Evolutionary conservation across 2,113 vertebrate genomes (phyloP).

Genomic region (Atlantisia rogersi): DNA sequence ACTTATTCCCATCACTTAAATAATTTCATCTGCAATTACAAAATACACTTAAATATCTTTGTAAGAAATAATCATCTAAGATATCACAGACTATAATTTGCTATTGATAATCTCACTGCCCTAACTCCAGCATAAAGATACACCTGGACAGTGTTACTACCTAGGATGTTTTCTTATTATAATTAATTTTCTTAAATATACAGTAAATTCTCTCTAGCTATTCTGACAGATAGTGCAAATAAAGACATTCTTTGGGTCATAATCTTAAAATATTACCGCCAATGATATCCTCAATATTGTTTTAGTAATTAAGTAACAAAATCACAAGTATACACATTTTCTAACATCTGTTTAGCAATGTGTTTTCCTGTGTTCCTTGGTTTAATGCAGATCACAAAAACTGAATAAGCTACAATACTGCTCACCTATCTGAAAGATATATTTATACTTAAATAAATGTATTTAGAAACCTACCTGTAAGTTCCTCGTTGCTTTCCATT

Average conservation of each 20-base stretch:
- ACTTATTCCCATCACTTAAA: conserved; percentile 55
- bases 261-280: conserved; percentile 55
- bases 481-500: conserved; percentile 40
- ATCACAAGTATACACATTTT: conserved; percentile 58
- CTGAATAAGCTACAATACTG: conserved; percentile 47
- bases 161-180: conserved; percentile 51
- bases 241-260: conserved; percentile 85
- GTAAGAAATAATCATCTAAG: conserved; percentile 55
- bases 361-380: not conserved
- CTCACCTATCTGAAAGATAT: conserved; percentile 61
- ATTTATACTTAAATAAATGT: conserved; percentile 75
- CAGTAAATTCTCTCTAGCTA: conserved; percentile 70
- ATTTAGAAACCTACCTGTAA: conserved; percentile 55
- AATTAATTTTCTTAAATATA: conserved; percentile 72
- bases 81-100: conserved; percentile 45
- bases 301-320: conserved; percentile 72
- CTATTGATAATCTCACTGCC: conserved; percentile 56
- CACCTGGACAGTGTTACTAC: conserved; percentile 70
- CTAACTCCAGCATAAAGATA: conserved; percentile 23
- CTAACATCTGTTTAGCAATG: conserved; percentile 40
- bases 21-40: conserved; percentile 70
- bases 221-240: conserved; percentile 82
- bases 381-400: conserved; percentile 54
- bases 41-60: conserved; percentile 74
- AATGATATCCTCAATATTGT: conserved; percentile 34